Percentiles rank a stretch among this genome's conserved stretches.
These are phyloP conservation scores for Corythoichthys intestinalis DNA, from an alignment of 2,113 vertebrate genomes.

Conservation along the genomic window DNA sequence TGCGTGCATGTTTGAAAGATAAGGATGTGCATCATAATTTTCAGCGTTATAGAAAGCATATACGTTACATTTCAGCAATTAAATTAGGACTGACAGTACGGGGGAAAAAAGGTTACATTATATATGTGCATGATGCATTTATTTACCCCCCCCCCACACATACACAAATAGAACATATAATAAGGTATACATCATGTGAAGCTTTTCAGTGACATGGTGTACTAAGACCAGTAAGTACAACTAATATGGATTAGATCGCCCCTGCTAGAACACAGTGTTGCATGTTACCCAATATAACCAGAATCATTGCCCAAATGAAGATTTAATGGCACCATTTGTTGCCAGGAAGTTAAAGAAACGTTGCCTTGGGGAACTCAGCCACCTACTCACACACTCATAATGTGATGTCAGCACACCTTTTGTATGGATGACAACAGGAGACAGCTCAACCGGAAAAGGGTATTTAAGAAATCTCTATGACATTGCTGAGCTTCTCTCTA, in stretches of 20 bases:
- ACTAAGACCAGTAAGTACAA: conserved; percentile 28
- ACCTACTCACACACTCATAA: conserved; percentile 16
- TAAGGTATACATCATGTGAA: background rate
- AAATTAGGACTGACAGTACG: background rate
- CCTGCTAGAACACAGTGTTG: background rate
- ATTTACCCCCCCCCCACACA: no score
- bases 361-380: conserved; percentile 37
- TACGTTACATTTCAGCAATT: no score
- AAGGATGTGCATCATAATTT: no score
- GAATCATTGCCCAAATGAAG: conserved; percentile 16
- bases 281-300: conserved; percentile 13
- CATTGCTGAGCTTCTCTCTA: background rate
- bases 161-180: background rate
- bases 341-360: conserved; percentile 25
- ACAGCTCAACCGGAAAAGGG: conserved; percentile 20
- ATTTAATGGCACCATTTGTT: conserved; percentile 38
- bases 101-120: background rate
- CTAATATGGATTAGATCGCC: conserved; percentile 11
- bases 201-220: background rate
- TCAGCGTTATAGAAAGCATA: no score
- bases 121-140: no score
- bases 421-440: background rate
- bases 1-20: no score
- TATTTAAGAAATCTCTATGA: background rate
- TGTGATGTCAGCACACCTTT: conserved; percentile 35